phyloP scores from a whole-genome alignment of 2,888 invertebrate species.

The Sinotaia quadrata region DNA sequence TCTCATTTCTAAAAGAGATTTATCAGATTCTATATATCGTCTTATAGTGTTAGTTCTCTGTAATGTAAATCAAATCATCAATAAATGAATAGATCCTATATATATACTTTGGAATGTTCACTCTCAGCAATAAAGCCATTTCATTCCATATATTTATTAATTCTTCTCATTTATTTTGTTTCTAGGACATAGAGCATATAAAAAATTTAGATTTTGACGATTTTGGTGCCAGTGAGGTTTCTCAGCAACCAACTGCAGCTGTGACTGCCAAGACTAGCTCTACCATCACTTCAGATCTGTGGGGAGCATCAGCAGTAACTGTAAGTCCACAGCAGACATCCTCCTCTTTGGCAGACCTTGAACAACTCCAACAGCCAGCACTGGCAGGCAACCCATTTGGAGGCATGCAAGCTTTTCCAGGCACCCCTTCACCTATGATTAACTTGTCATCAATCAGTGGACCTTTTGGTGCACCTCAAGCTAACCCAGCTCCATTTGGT shows the following conservation, averaged over 20 bases:
- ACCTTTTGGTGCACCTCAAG: not conserved
- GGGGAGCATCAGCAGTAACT: conserved; percentile 38
- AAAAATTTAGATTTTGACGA: conserved; percentile 53
- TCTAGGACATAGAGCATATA: conserved; percentile 56
- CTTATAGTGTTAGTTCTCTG: no score
- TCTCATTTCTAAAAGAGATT: no score
- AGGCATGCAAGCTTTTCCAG: conserved; percentile 21
- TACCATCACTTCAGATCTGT: conserved; percentile 36
- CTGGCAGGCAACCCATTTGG: conserved; percentile 19
- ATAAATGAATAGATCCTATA: no score
- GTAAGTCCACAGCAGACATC: conserved; percentile 22
- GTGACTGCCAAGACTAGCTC: conserved; percentile 3
- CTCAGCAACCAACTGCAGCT: conserved; percentile 23
- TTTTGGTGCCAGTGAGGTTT: conserved; percentile 42
- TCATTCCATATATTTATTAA: no score
- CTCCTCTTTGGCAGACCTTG: conserved; percentile 41
- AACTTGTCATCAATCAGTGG: not conserved
- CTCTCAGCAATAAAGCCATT: no score
- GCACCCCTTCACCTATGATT: conserved; percentile 3
- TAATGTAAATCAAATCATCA: no score
- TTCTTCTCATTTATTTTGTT: no score
- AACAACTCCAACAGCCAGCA: conserved; percentile 26
- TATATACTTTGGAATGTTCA: no score
- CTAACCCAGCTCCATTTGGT: no score
- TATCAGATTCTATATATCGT: no score